Base-by-base conservation (phyloP, 2,888 invertebrate genomes). In the Apantesis nais region DNA sequence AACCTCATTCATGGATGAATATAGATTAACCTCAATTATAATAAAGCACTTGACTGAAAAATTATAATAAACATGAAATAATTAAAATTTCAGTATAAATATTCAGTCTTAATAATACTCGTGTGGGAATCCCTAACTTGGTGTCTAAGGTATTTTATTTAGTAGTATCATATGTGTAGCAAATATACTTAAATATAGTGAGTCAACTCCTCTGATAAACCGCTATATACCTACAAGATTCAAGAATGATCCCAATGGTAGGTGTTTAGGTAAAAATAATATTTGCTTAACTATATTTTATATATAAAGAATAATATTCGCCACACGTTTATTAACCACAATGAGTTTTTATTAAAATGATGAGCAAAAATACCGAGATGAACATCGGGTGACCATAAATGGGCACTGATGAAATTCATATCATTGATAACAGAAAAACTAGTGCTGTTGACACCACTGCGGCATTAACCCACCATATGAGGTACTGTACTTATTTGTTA, bases 381-480 rank as follows among this genome's bases (percentile, higher is more conserved):
- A 74, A 75, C 71, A 79, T 75, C 55, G 72, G 68, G 71, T 75
- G 22, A 14, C 74, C 68, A 64, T 71, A 73, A 66, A 80, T 66
- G 74, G 76, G 67, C 74, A 66, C 68, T 73, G 62, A 78, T 82
- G 74, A 79, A 78, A 75, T 75, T 62, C 70, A 74, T 63, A 74
- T 69, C 64, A 62, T 74, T 70, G 66, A 61, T 62, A 67, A 55
- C 62, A 69, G 66, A 81, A 80, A 81, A 80, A 81, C 72, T 77
- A 60, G 73, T 68, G n/a, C 31, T 66, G 34, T 68, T 44, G 61
- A 64, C 64, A 66, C 64, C 66, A 74, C 60, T 72, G 65, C 65
- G 39, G 70, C 68, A 71, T 66, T 58, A 55, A 16, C 52, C 39
- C 25, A 25, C 55, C 55, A 64, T 52, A 62, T 62, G 61, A 58